Evolutionary conservation across 2,113 vertebrate species (phyloP).

Genomic region (Hydrochoerus hydrochaeris): DNA sequence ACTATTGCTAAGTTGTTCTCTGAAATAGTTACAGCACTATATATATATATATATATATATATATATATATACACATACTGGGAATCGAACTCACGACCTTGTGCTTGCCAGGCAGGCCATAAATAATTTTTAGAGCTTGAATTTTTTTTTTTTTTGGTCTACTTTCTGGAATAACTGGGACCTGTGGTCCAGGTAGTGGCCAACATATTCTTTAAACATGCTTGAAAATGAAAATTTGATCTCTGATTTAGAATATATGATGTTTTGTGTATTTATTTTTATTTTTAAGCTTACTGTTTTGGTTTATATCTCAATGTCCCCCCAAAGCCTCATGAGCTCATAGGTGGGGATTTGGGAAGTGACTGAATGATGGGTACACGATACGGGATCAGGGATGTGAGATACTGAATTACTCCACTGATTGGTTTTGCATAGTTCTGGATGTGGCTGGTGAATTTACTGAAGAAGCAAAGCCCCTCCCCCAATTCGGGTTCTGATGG

Average conservation of each 20-base stretch:
- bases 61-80: no score
- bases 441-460: not conserved
- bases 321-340: not conserved
- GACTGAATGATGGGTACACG: not conserved
- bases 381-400: not conserved
- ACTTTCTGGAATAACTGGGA: not conserved
- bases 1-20: not conserved
- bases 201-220: not conserved
- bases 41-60: no score
- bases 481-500: not conserved
- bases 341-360: not conserved
- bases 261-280: not conserved
- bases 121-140: not conserved
- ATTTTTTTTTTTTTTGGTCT: not conserved
- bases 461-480: not conserved
- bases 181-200: not conserved
- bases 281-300: not conserved
- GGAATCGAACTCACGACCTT: no score
- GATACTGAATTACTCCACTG: not conserved
- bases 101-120: no score
- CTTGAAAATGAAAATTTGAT: not conserved
- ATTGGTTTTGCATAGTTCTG: not conserved
- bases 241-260: not conserved
- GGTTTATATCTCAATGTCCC: not conserved
- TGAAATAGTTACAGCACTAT: not conserved